phyloP scores from a whole-genome alignment of 2,113 vertebrate species.

The Nibea coibor region DNA sequence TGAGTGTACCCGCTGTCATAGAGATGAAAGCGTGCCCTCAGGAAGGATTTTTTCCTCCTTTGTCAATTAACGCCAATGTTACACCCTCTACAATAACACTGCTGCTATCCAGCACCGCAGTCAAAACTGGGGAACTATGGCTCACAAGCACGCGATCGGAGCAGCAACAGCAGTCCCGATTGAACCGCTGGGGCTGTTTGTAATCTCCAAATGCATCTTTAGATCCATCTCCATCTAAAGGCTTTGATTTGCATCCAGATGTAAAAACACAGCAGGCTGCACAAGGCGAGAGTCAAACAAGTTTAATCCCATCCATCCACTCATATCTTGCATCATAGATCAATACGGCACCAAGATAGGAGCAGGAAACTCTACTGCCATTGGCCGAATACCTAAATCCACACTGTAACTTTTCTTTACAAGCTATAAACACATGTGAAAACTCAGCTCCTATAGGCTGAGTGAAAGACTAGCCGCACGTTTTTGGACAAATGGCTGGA shows the following conservation, averaged over 20 bases:
- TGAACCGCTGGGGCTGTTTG: constrained; percentile 25
- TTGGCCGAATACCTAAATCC: constrained; percentile 62
- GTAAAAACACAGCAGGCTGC: constrained; percentile 25
- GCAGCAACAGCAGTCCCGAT: not conserved
- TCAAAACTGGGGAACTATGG: constrained; percentile 44
- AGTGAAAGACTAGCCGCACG: constrained; percentile 38
- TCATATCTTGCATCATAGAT: constrained; percentile 36
- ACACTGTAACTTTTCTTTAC: constrained; percentile 59
- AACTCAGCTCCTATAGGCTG: constrained; percentile 25
- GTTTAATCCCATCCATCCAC: constrained; percentile 38
- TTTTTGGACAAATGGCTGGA: constrained; percentile 37
- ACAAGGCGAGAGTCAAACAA: constrained; percentile 26
- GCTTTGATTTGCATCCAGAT: constrained; percentile 54
- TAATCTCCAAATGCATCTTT: constrained; percentile 41
- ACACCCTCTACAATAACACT: constrained; percentile 83
- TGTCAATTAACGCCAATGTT: constrained; percentile 83
- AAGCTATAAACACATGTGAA: constrained; percentile 29
- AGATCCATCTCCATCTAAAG: constrained; percentile 26
- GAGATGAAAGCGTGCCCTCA: constrained; percentile 83
- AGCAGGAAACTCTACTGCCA: constrained; percentile 30
- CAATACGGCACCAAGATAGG: constrained; percentile 18
- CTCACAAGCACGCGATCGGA: constrained; percentile 17
- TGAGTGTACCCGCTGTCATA: constrained; percentile 78
- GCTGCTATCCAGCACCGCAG: constrained; percentile 61
- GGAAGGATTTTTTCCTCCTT: constrained; percentile 74